These are phyloP conservation scores for Creontiades dilutus DNA, from an alignment of 2,888 invertebrate species.

Conservation along the genomic window DNA sequence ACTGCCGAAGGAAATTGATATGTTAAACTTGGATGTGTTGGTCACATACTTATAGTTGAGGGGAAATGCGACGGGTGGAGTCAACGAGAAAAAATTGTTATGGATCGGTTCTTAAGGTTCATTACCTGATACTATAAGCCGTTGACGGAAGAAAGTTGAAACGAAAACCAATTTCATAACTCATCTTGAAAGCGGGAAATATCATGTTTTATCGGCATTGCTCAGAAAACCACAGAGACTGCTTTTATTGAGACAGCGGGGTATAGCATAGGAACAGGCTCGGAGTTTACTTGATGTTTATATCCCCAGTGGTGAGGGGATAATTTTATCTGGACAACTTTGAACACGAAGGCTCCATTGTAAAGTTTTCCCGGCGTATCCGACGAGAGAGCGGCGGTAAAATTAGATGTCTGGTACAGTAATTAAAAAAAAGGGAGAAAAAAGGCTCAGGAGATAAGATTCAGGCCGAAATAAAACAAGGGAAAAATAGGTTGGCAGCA, in stretches of 20 bases:
- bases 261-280: neutral
- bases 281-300: neutral
- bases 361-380: neutral
- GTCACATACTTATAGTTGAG: too few relatives aligned
- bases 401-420: constrained; percentile 31
- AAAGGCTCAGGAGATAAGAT: neutral
- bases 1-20: too few relatives aligned
- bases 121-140: too few relatives aligned
- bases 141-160: neutral
- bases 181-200: neutral
- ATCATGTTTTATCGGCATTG: too few relatives aligned
- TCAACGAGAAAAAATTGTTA: too few relatives aligned
- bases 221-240: neutral
- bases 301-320: neutral
- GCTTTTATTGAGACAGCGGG: neutral
- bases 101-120: too few relatives aligned
- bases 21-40: too few relatives aligned
- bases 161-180: neutral
- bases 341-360: neutral
- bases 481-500: constrained; percentile 17
- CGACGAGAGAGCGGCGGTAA: neutral
- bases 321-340: constrained; percentile 14
- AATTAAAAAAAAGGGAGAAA: neutral
- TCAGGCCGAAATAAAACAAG: neutral
- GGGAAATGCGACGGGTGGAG: too few relatives aligned